phyloP scores from a whole-genome alignment of 2,888 invertebrate genomes.

The Nomada fucata region DNA sequence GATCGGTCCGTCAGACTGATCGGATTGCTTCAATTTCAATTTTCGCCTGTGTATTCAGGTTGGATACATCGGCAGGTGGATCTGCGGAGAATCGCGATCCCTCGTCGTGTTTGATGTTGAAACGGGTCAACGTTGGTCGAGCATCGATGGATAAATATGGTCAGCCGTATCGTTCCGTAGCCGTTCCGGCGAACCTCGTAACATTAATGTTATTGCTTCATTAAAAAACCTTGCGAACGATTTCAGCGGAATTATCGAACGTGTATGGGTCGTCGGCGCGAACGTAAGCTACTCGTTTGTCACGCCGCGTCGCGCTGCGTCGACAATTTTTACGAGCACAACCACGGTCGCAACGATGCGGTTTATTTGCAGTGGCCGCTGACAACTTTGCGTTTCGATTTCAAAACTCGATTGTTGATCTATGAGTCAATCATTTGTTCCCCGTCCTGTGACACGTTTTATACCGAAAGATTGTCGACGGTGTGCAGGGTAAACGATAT shows the following conservation, averaged over 20 bases:
- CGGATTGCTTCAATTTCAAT: constrained; percentile 60
- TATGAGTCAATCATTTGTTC: background rate
- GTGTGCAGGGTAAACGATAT: background rate
- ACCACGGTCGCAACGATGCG: constrained; percentile 8
- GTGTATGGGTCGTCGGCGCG: background rate
- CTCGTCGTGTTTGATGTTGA: constrained; percentile 51
- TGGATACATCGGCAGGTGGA: constrained; percentile 31
- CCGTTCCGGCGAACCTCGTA: background rate
- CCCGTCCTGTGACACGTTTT: too few relatives aligned
- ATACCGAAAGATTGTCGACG: background rate
- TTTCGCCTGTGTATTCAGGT: constrained; percentile 34
- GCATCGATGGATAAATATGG: constrained; percentile 33
- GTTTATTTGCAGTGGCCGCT: background rate
- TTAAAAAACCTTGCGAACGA: background rate
- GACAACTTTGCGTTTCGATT: background rate
- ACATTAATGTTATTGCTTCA: background rate
- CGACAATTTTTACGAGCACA: constrained; percentile 11
- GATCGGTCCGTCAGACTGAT: constrained; percentile 47
- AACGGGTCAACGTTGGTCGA: constrained; percentile 46
- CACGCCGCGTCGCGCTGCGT: constrained; percentile 1
- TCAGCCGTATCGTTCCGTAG: background rate
- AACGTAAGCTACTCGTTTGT: background rate
- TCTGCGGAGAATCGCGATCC: constrained; percentile 43
- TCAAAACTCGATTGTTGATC: background rate
- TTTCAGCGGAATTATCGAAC: constrained; percentile 9